These are phyloP conservation scores for Campoplex nolae DNA, from an alignment of 2,888 invertebrate genomes.

Conservation along the genomic window DNA sequence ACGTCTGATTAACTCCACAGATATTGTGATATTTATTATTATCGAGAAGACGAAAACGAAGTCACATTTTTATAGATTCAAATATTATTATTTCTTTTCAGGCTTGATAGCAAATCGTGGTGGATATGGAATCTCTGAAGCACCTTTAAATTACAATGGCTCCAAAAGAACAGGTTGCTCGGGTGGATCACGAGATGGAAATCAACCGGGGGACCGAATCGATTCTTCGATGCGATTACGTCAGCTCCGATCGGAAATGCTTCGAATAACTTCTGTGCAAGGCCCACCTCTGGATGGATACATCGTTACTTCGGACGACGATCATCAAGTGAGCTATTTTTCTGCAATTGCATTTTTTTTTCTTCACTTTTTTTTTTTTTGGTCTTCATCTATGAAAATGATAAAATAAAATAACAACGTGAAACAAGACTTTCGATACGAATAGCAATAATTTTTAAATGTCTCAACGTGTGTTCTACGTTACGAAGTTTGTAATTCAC, in stretches of 20 bases:
- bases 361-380: not conserved
- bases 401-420: not conserved
- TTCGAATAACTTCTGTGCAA: conserved; percentile 83
- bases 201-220: conserved; percentile 84
- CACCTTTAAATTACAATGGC: conserved; percentile 75
- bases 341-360: conserved; percentile 13
- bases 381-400: not conserved
- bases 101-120: conserved; percentile 64
- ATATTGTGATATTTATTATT: no score
- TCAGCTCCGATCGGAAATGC: conserved; percentile 85
- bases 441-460: not conserved
- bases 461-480: not conserved
- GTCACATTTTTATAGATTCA: not conserved
- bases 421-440: not conserved
- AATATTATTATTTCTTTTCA: not conserved
- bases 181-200: conserved; percentile 65
- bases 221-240: conserved; percentile 83
- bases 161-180: conserved; percentile 77
- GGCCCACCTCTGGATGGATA: conserved; percentile 89
- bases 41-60: no score
- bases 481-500: conserved; percentile 46
- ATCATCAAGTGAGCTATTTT: conserved; percentile 88
- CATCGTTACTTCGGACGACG: conserved; percentile 91
- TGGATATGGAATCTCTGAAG: conserved; percentile 66
- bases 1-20: no score